Evolutionary conservation across 2,888 invertebrate species (phyloP), one percentile per base, ranked within the genome.

Genomic region (Drosophila hamatofila): DNA sequence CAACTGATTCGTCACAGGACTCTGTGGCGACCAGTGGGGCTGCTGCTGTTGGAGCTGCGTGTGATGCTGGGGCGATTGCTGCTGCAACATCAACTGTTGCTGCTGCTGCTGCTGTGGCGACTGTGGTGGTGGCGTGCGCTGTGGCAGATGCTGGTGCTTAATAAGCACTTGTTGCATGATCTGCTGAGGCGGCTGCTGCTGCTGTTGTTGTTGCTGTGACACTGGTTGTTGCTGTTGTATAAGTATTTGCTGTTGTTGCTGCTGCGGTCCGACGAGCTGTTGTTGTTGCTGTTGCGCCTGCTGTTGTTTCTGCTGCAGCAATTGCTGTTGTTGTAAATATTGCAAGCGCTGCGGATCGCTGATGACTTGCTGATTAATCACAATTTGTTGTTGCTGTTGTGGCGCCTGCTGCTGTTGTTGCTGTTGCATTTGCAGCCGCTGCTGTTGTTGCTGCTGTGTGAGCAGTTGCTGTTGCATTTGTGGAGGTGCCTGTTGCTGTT

Each of bases 21-120:
- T 88, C 62, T 92, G 89, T 93, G 95, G 59, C 92, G 94, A 91
- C 92, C 92, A 92, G 68, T 91, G 95, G 88, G 85, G 23, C 37
- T 66, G 94, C 90, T 93, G 88, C 27, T 83, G 91, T 59, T 88
- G 91, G 65, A 90, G 71, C 62, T 88, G 91, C 23, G 80, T 74
- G 59, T 91, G 92, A 41, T 88, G 90, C 35, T 91, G 92, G 1
- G 90, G 90, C 3, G 92, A 90, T 69, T 88, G 93, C 44, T 94
- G 93, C 79, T 95, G 95, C 90, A 95, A 94, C 30, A 95, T 93
- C 35, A 95, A 93, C 80, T 95, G 95, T 77, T 90, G 90, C 41
- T 89, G 90, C 23, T 93, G 92, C 57, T 82, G 83, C 58, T 82
- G 83, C 59, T 88, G 90, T 23, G 89, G 89, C 18, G 88, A 89